Conservation (phyloP, 2,888 invertebrate species). For the Tortricodes alternella region DNA sequence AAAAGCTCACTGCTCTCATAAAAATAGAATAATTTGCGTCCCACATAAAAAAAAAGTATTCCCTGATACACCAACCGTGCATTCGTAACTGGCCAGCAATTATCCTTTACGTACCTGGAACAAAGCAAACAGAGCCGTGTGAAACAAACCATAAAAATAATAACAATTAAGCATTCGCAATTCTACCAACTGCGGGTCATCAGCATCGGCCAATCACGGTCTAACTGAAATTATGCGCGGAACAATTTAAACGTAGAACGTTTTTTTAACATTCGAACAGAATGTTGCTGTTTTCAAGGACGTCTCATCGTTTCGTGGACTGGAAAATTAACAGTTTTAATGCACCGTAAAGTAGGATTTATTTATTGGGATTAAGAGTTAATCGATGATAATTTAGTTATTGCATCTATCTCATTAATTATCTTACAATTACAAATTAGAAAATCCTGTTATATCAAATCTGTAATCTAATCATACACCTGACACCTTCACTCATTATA, state of each 20-base stretch:
- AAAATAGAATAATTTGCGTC: neutral
- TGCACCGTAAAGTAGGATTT: too few species aligned
- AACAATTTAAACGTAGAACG: neutral
- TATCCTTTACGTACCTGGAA: constrained; percentile 27
- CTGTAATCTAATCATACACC: neutral
- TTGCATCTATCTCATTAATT: too few species aligned
- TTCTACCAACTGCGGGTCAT: constrained; percentile 16
- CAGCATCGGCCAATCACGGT: constrained; percentile 11
- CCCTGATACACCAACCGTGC: neutral
- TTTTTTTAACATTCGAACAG: neutral
- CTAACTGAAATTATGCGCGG: constrained; percentile 18
- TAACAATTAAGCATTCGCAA: constrained; percentile 25
- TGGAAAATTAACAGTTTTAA: too few species aligned
- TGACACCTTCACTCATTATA: neutral
- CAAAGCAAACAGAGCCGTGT: constrained; percentile 28
- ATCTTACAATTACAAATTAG: too few species aligned
- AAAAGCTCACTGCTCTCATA: neutral
- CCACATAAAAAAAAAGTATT: constrained; percentile 4
- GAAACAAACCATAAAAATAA: constrained; percentile 31
- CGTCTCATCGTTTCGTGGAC: too few species aligned
- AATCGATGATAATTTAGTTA: too few species aligned
- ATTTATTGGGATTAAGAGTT: too few species aligned
- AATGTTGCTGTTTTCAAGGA: too few species aligned
- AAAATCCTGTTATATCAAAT: too few species aligned
- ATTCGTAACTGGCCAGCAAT: constrained; percentile 20